These are phyloP conservation scores for Exephanes ischioxanthus DNA, from an alignment of 2,888 invertebrate genomes.

Conservation along the genomic window DNA sequence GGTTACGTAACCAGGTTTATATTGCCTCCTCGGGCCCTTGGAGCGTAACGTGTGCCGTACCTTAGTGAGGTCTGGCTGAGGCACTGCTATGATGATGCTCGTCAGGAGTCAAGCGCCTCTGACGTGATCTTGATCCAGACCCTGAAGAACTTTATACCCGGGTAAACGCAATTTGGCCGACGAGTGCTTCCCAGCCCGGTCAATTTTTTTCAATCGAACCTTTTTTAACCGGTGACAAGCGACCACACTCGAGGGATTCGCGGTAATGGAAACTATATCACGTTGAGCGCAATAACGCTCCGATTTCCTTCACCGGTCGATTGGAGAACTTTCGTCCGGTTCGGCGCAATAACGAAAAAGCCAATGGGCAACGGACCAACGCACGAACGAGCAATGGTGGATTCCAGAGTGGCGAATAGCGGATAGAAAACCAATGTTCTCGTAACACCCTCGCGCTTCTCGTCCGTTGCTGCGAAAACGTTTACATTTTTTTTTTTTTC, in stretches of 20 bases:
- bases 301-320: conserved; percentile 15
- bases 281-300: conserved; percentile 26
- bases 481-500: not conserved
- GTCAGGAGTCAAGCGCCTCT: not conserved
- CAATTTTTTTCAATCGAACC: not conserved
- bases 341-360: conserved; percentile 39
- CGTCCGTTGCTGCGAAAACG: not conserved
- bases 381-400: conserved; percentile 29
- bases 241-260: conserved; percentile 25
- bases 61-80: not conserved
- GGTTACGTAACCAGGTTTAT: too few relatives aligned
- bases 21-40: too few relatives aligned
- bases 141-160: not conserved
- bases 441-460: not conserved
- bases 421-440: not conserved
- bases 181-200: conserved; percentile 14
- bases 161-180: conserved; percentile 50
- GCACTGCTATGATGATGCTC: not conserved
- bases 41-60: not conserved
- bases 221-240: conserved; percentile 36
- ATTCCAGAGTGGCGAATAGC: conserved; percentile 14
- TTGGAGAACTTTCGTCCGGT: conserved; percentile 1
- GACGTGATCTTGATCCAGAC: not conserved
- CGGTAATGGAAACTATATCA: conserved; percentile 24
- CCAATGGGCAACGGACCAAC: conserved; percentile 36